A percentile compares a stretch with the other conserved stretches of the same genome.
Conservation (phyloP, 2,888 invertebrate species). For the Leptarthrus brevirostris region DNA sequence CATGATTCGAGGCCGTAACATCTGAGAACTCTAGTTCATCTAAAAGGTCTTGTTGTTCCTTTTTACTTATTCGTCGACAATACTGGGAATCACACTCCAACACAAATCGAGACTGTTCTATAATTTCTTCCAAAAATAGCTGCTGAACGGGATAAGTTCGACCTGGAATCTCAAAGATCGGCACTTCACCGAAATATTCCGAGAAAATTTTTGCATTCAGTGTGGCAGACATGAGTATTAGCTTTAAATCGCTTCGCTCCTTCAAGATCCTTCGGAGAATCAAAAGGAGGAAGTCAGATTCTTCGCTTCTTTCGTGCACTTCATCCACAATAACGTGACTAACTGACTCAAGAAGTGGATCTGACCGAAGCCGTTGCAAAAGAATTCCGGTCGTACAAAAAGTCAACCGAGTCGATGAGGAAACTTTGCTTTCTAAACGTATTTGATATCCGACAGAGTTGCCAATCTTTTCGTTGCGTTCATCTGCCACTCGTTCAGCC, state of each 20-base stretch:
- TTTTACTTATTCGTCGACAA: slow-evolving; percentile 73
- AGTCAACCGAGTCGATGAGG: slow-evolving; percentile 81
- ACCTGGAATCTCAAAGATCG: slow-evolving; percentile 84
- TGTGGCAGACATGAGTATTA: slow-evolving; percentile 95
- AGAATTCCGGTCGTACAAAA: slow-evolving; percentile 96
- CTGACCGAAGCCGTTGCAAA: slow-evolving; percentile 83
- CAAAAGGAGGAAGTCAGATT: slow-evolving; percentile 89
- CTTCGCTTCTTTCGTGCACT: slow-evolving; percentile 91
- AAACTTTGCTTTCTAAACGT: slow-evolving; percentile 81
- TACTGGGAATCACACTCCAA: slow-evolving; percentile 72
- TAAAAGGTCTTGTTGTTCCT: slow-evolving; percentile 72
- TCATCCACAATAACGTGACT: slow-evolving; percentile 91
- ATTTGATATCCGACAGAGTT: slow-evolving; percentile 76
- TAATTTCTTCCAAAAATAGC: slow-evolving; percentile 82
- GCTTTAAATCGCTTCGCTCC: slow-evolving; percentile 79
- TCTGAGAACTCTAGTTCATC: slow-evolving; percentile 75
- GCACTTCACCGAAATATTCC: slow-evolving; percentile 83
- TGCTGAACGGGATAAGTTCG: slow-evolving; percentile 87
- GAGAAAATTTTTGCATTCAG: slow-evolving; percentile 87
- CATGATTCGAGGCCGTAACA: slow-evolving; percentile 69
- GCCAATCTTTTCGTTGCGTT: slow-evolving; percentile 77
- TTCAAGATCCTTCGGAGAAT: slow-evolving; percentile 81
- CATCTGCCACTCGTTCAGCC: slow-evolving; percentile 89
- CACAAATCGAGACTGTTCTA: slow-evolving; percentile 74
- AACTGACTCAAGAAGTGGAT: slow-evolving; percentile 79